These are phyloP conservation scores for Calephelis perditalis DNA, from an alignment of 2,888 invertebrate species.

Conservation along the genomic window DNA sequence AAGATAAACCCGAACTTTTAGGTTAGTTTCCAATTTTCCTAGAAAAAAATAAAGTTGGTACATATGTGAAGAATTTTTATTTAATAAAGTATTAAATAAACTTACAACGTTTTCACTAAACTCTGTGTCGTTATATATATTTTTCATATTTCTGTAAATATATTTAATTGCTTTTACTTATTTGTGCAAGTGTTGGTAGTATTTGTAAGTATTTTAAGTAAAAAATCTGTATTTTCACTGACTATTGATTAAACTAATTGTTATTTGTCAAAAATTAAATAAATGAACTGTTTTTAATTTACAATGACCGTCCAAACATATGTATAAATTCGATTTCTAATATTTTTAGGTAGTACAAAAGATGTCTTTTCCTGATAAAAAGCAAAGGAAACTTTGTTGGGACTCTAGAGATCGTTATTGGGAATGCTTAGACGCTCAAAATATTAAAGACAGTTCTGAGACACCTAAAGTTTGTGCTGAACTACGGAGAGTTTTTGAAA, in stretches of 20 bases:
- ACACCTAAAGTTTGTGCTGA: slow-evolving; percentile 80
- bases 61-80: no score
- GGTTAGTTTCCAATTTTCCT: slow-evolving; percentile 19
- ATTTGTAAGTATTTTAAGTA: slow-evolving; percentile 21
- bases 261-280: not conserved
- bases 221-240: slow-evolving; percentile 7
- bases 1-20: not conserved
- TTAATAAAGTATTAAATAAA: no score
- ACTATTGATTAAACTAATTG: not conserved
- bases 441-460: slow-evolving; percentile 78
- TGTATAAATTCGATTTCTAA: slow-evolving; percentile 32
- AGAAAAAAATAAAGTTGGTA: no score
- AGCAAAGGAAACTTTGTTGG: slow-evolving; percentile 91
- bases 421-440: slow-evolving; percentile 89
- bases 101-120: no score
- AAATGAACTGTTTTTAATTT: slow-evolving; percentile 20
- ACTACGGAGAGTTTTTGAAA: slow-evolving; percentile 85
- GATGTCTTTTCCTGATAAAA: slow-evolving; percentile 91
- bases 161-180: no score
- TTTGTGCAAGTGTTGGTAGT: no score
- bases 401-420: slow-evolving; percentile 90
- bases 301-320: slow-evolving; percentile 9
- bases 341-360: slow-evolving; percentile 58
- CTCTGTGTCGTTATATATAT: no score
- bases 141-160: no score